Conservation (phyloP, 1,140 invertebrate species). For the Zaprionus gabonicus region DNA sequence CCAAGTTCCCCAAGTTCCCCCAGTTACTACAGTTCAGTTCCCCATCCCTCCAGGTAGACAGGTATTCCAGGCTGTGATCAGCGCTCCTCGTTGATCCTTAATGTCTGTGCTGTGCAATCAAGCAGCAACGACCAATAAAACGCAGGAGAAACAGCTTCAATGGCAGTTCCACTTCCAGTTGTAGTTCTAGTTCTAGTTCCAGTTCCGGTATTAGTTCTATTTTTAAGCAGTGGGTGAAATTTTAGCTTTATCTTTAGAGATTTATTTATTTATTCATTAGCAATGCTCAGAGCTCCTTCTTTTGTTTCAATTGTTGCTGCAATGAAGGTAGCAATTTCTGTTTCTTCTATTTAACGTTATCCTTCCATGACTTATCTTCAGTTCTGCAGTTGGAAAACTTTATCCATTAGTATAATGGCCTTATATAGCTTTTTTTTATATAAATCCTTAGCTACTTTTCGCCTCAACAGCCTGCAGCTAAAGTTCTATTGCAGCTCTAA, state of each 20-base stretch:
- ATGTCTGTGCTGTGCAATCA: slow-evolving; percentile 30
- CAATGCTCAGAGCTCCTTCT: not conserved
- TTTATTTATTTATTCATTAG: too few relatives aligned
- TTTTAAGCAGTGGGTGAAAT: too few relatives aligned
- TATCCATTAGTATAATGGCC: not conserved
- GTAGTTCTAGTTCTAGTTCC: not conserved
- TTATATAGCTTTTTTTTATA: not conserved
- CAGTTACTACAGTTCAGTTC: slow-evolving; percentile 3
- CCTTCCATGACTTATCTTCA: not conserved
- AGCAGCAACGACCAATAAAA: slow-evolving; percentile 28
- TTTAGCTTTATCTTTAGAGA: too few relatives aligned
- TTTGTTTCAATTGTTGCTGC: not conserved
- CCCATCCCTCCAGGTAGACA: not conserved
- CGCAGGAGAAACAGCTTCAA: slow-evolving; percentile 19
- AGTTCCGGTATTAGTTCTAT: not conserved
- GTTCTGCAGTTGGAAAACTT: not conserved
- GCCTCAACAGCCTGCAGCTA: too few relatives aligned
- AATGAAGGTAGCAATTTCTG: not conserved
- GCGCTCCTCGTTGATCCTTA: slow-evolving; percentile 10
- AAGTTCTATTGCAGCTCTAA: too few relatives aligned
- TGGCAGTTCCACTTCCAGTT: not conserved
- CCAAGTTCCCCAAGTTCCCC: slow-evolving; percentile 1
- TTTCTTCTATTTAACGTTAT: not conserved
- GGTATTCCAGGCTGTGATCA: slow-evolving; percentile 20
- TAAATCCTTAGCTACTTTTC: too few relatives aligned